These are phyloP conservation scores for Mugil cephalus DNA, from an alignment of 2,113 vertebrate genomes.

Conservation along the genomic window DNA sequence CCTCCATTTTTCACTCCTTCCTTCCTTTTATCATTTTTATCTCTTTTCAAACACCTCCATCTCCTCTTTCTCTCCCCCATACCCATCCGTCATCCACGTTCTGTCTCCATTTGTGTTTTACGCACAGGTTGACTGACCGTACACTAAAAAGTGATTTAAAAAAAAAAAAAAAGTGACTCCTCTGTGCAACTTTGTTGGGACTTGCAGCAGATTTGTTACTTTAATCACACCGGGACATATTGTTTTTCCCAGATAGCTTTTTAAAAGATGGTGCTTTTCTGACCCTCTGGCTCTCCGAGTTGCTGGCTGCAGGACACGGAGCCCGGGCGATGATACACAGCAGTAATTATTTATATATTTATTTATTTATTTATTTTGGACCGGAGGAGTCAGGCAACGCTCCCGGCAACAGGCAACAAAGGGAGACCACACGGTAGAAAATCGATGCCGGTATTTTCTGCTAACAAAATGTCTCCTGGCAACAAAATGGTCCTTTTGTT, in stretches of 20 bases:
- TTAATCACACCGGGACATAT: slow-evolving; percentile 62
- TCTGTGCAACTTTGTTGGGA: slow-evolving; percentile 11
- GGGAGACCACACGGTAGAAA: slow-evolving; percentile 48
- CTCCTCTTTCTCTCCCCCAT: not conserved
- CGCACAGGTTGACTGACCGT: slow-evolving; percentile 25
- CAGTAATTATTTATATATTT: not conserved
- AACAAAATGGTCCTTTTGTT: slow-evolving; percentile 61
- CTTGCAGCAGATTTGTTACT: slow-evolving; percentile 51
- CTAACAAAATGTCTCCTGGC: slow-evolving; percentile 65
- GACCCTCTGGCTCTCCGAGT: slow-evolving; percentile 34
- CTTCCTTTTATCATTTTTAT: not conserved
- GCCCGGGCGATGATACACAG: slow-evolving; percentile 48
- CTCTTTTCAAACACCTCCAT: not conserved
- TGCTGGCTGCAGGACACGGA: slow-evolving; percentile 53
- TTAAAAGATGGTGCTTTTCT: slow-evolving; percentile 44
- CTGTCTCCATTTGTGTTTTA: slow-evolving; percentile 45
- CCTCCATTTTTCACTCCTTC: not conserved
- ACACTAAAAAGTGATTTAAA: too few relatives aligned
- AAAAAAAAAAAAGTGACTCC: slow-evolving; percentile 45
- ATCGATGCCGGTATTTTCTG: slow-evolving; percentile 59
- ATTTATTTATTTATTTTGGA: slow-evolving; percentile 17
- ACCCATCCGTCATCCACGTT: slow-evolving; percentile 19
- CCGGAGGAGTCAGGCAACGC: slow-evolving; percentile 28
- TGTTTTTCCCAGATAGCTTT: slow-evolving; percentile 60
- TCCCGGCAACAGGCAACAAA: slow-evolving; percentile 58